phyloP scores from a whole-genome alignment of 1,140 invertebrate genomes.

The Propsilocerus akamusi region DNA sequence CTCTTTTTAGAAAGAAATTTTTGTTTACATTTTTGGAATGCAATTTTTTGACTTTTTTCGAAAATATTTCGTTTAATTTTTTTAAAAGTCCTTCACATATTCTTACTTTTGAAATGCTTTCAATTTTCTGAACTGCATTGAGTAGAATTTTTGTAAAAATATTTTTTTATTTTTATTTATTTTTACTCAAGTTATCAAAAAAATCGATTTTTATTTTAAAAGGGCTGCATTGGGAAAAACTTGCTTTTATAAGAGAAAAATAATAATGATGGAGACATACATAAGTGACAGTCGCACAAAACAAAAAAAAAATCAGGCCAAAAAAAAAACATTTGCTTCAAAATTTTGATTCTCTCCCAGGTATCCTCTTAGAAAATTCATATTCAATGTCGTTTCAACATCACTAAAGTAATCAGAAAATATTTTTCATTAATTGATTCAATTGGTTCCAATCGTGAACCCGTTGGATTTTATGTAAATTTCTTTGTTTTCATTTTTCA shows the following conservation, averaged over 20 bases:
- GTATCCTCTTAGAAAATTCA: background rate
- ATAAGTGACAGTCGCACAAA: constrained; percentile 6
- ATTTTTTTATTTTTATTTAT: too few species aligned
- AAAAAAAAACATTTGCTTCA: constrained; percentile 7
- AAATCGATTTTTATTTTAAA: too few species aligned
- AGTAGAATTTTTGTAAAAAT: too few species aligned
- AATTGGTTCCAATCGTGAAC: constrained; percentile 10
- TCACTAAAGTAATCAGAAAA: background rate
- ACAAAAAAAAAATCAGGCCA: constrained; percentile 9
- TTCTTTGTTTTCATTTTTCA: constrained; percentile 7
- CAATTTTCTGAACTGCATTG: too few species aligned
- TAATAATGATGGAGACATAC: constrained; percentile 3
- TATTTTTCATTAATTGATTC: constrained; percentile 6
- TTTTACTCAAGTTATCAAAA: too few species aligned
- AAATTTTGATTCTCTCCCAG: constrained; percentile 5
- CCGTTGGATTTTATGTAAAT: constrained; percentile 11
- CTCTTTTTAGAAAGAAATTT: background rate
- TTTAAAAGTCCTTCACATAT: too few species aligned
- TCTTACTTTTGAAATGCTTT: too few species aligned
- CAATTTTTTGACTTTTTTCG: too few species aligned
- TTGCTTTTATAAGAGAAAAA: background rate
- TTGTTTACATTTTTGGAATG: too few species aligned
- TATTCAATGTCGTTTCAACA: background rate
- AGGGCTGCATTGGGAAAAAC: constrained; percentile 3
- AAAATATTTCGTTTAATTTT: too few species aligned